phyloP scores from a whole-genome alignment of 2,113 vertebrate genomes.

The Lasiurus borealis region DNA sequence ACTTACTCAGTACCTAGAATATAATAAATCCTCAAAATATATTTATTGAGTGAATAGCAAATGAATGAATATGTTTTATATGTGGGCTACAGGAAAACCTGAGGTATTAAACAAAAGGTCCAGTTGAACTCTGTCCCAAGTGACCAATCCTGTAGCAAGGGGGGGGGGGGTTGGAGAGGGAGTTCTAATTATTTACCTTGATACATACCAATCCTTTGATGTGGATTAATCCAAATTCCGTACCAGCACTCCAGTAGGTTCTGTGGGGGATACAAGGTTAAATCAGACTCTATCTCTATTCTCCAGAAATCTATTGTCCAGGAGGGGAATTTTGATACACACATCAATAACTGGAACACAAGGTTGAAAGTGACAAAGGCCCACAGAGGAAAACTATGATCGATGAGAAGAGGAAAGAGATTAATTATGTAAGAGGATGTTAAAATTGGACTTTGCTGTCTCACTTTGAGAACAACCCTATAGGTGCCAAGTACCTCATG shows the following conservation, averaged over 20 bases:
- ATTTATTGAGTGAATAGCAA: background rate
- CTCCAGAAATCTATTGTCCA: background rate
- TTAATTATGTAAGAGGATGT: conserved; percentile 55
- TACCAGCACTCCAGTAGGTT: background rate
- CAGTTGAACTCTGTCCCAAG: background rate
- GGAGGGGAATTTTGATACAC: background rate
- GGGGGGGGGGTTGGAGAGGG: too few species aligned
- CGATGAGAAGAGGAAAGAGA: conserved; percentile 37
- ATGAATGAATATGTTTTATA: background rate
- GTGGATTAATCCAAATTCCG: background rate
- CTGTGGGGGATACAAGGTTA: background rate
- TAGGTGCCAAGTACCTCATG: background rate
- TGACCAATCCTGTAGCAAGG: background rate
- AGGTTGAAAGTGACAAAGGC: conserved; percentile 35
- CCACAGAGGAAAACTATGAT: conserved; percentile 15
- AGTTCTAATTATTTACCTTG: background rate
- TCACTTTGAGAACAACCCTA: background rate
- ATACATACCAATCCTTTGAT: background rate
- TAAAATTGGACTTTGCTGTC: conserved; percentile 33
- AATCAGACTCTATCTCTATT: background rate
- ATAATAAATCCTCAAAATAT: conserved; percentile 19
- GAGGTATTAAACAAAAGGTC: background rate
- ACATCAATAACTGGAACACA: background rate
- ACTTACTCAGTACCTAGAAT: background rate
- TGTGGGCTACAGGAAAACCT: background rate